Conservation (phyloP, 2,797 vertebrate species). For the Pteropus rufus region DNA sequence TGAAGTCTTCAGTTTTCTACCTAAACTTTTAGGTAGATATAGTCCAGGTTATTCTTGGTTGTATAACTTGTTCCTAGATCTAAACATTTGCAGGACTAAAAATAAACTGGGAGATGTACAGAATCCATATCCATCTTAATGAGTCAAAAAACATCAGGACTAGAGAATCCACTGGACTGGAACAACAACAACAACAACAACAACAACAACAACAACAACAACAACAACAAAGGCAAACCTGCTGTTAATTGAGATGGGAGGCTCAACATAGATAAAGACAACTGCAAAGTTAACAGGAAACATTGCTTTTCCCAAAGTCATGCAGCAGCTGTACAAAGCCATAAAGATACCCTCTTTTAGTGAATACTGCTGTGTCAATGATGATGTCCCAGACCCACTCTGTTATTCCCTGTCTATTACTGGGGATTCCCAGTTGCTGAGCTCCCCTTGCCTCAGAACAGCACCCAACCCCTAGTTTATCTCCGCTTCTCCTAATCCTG, state of each 20-base stretch:
- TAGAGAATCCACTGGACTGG: not conserved
- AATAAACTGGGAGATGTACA: not conserved
- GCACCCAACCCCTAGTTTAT: not conserved
- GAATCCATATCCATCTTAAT: not conserved
- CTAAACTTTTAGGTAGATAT: constrained; percentile 17
- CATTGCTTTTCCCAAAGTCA: not conserved
- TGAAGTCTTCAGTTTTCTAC: constrained; percentile 33
- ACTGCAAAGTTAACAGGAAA: not conserved
- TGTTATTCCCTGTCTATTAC: not conserved
- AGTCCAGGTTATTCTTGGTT: constrained; percentile 2
- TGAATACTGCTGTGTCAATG: constrained; percentile 14
- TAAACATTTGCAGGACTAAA: not conserved
- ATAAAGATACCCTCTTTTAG: not conserved
- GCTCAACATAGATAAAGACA: not conserved
- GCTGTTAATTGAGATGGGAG: not conserved
- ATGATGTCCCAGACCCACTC: not conserved
- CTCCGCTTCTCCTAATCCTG: not conserved
- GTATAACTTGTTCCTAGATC: not conserved
- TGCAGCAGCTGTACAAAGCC: not conserved
- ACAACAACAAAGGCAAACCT: not conserved
- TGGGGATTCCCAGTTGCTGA: not conserved
- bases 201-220: not conserved
- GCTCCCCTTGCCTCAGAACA: not conserved
- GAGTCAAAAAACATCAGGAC: not conserved
- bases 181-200: constrained; percentile 1